These are phyloP conservation scores for Bursaphelenchus mucronatus DNA, from an alignment of 1,140 invertebrate genomes.

Conservation along the genomic window DNA sequence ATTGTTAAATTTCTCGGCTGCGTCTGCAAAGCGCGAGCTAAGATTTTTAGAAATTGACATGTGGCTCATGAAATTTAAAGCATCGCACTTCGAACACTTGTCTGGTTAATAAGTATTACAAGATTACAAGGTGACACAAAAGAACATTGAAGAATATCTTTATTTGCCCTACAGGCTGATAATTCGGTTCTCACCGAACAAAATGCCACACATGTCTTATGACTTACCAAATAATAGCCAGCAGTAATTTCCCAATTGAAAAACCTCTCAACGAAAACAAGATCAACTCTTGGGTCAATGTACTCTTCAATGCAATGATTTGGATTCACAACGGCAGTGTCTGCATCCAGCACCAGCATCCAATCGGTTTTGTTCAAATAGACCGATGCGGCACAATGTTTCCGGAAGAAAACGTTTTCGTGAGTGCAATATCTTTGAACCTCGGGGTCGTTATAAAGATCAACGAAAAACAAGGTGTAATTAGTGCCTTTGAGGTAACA, in stretches of 20 bases:
- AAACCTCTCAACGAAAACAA: constrained; percentile 25
- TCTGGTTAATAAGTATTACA: no score
- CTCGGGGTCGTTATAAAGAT: background rate
- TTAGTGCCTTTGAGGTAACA: constrained; percentile 17
- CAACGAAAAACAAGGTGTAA: constrained; percentile 5
- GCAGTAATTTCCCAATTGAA: constrained; percentile 24
- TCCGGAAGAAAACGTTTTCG: constrained; percentile 9
- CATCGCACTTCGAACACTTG: no score
- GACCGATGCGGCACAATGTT: background rate
- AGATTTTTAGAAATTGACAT: no score
- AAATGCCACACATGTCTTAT: no score
- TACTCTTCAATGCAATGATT: constrained; percentile 28
- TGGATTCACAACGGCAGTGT: constrained; percentile 24
- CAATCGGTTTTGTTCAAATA: constrained; percentile 25
- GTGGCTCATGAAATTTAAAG: no score
- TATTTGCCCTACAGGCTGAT: no score
- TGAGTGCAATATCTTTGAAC: constrained; percentile 1
- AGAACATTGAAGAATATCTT: no score
- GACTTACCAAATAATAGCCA: constrained; percentile 22
- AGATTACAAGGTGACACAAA: no score
- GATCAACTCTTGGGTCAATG: constrained; percentile 17
- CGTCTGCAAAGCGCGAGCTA: no score
- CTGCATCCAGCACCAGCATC: constrained; percentile 23
- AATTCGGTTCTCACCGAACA: no score
- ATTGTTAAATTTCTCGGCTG: no score